These are phyloP conservation scores for Stictocephala bisonia DNA, from an alignment of 2,888 invertebrate genomes.

Conservation along the genomic window DNA sequence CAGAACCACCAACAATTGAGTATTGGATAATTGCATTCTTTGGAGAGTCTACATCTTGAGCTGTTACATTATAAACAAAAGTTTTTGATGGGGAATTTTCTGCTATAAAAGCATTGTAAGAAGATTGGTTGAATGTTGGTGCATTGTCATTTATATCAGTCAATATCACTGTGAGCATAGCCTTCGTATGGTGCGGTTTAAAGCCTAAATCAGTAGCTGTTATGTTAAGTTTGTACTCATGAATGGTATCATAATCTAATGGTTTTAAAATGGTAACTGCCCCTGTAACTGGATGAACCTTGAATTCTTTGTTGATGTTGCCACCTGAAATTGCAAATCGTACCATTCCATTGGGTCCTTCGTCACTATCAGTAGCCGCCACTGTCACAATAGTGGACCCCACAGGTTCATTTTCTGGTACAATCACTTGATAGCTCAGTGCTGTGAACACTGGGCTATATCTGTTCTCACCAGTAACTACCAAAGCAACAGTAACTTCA, in stretches of 20 bases:
- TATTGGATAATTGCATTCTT: slow-evolving; percentile 89
- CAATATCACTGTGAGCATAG: slow-evolving; percentile 85
- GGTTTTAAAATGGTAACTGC: slow-evolving; percentile 81
- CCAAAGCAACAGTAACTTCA: slow-evolving; percentile 77
- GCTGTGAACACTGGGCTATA: slow-evolving; percentile 85
- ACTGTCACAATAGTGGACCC: slow-evolving; percentile 88
- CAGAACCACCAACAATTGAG: slow-evolving; percentile 80
- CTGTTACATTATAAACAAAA: slow-evolving; percentile 79
- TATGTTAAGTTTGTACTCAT: slow-evolving; percentile 87
- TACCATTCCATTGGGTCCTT: slow-evolving; percentile 91
- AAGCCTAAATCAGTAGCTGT: slow-evolving; percentile 90
- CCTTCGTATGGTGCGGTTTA: slow-evolving; percentile 79
- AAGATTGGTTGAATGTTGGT: slow-evolving; percentile 82
- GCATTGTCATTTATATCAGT: slow-evolving; percentile 96
- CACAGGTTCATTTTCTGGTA: slow-evolving; percentile 90
- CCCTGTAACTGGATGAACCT: slow-evolving; percentile 81
- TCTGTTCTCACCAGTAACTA: slow-evolving; percentile 87
- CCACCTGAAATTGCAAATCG: slow-evolving; percentile 86
- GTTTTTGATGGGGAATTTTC: slow-evolving; percentile 85
- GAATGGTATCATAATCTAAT: slow-evolving; percentile 87
- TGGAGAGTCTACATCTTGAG: slow-evolving; percentile 87
- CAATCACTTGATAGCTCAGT: slow-evolving; percentile 87
- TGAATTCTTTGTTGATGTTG: slow-evolving; percentile 83
- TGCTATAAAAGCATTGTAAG: slow-evolving; percentile 81
- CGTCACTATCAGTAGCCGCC: slow-evolving; percentile 85